Evolutionary conservation across 2,888 invertebrate genomes (phyloP).

Genomic region (Geophilus truncorum): DNA sequence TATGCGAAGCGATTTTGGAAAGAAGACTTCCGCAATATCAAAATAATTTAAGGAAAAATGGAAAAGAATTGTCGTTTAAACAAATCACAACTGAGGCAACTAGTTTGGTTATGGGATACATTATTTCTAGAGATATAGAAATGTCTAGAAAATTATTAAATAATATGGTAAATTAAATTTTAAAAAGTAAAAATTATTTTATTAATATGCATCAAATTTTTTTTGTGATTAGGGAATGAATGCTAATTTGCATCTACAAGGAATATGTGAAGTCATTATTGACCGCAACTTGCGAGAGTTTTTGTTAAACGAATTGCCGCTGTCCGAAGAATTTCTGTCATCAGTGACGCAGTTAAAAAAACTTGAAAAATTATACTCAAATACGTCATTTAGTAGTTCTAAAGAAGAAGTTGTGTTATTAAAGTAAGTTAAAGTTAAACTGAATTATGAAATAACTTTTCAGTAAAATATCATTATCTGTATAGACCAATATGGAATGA

Average conservation of each 20-base stretch:
- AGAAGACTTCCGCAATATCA: background rate
- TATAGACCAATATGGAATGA: too few species aligned
- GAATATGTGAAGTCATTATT: background rate
- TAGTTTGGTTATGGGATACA: background rate
- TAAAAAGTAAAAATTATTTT: too few species aligned
- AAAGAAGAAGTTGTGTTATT: background rate
- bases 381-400: background rate
- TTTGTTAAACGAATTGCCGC: background rate
- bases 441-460: too few species aligned
- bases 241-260: background rate
- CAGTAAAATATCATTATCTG: too few species aligned
- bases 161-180: background rate
- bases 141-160: background rate
- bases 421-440: background rate
- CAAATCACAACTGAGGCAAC: background rate
- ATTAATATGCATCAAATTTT: background rate
- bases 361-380: background rate
- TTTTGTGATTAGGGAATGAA: background rate
- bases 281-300: background rate
- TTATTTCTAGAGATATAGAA: background rate
- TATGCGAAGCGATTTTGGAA: background rate
- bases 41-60: background rate
- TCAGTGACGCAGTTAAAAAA: background rate
- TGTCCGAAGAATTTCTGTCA: background rate
- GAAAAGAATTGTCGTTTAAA: background rate